Conservation (phyloP, 1,140 invertebrate genomes). For the Agrypnia vestita region DNA sequence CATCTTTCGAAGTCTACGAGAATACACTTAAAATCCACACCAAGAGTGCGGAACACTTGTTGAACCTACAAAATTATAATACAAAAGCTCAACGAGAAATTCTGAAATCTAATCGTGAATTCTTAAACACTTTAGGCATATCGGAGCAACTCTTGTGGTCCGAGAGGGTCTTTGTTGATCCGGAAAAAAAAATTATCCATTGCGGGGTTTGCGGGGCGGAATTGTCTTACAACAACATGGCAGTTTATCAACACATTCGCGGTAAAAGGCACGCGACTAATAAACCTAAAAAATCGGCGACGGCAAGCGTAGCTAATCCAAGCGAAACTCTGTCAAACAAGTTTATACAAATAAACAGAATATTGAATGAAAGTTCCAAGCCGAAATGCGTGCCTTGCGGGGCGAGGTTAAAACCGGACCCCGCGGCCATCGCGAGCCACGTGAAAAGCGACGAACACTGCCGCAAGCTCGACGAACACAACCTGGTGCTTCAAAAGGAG, state of each 20-base stretch:
- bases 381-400: conserved; percentile 17
- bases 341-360: background rate
- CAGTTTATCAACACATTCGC: background rate
- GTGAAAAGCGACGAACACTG: background rate
- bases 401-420: background rate
- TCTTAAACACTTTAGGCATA: background rate
- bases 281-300: background rate
- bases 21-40: background rate
- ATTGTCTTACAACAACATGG: background rate
- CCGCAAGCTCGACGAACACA: background rate
- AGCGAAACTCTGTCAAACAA: background rate
- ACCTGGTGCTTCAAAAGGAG: background rate
- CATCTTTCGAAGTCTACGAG: background rate
- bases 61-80: background rate
- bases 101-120: background rate
- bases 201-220: background rate
- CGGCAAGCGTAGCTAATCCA: background rate
- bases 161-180: background rate
- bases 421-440: background rate
- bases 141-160: background rate
- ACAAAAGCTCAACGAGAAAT: background rate
- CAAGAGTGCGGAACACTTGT: background rate
- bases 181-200: background rate
- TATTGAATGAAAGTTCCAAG: background rate
- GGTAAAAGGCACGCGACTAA: background rate